Percentiles rank a stretch among this genome's conserved stretches.
Evolutionary conservation across 2,888 invertebrate genomes (phyloP).

Genomic region (Apodemia mormo): DNA sequence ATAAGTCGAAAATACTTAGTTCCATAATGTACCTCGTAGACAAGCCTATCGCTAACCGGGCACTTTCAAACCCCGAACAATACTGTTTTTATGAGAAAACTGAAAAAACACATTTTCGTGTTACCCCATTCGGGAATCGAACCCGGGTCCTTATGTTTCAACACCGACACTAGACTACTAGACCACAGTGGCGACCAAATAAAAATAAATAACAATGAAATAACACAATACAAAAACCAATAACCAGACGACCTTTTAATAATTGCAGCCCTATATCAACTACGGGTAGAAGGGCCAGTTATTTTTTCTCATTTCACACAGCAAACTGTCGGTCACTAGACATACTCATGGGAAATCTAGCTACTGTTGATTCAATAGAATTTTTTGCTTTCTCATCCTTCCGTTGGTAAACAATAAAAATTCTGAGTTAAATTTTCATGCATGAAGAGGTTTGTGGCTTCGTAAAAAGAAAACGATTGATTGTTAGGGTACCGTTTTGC

Average conservation of each 20-base stretch:
- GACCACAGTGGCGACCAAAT: no score
- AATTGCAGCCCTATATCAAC: neutral
- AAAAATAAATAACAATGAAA: no score
- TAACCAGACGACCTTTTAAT: conserved; percentile 2
- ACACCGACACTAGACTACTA: no score
- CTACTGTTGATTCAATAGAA: conserved; percentile 62
- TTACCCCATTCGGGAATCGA: no score
- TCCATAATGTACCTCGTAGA: no score
- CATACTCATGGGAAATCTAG: conserved; percentile 67
- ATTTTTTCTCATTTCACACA: conserved; percentile 51
- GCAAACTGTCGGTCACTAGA: conserved; percentile 57
- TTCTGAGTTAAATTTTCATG: conserved; percentile 42
- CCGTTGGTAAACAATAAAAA: conserved; percentile 57
- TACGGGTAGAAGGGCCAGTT: conserved; percentile 30
- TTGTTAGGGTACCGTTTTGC: conserved; percentile 2
- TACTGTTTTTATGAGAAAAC: no score
- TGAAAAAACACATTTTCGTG: no score
- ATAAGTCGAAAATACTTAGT: no score
- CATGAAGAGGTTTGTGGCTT: conserved; percentile 18
- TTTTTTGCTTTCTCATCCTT: conserved; percentile 54
- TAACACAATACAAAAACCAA: neutral
- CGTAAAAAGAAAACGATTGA: conserved; percentile 19
- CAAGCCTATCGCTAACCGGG: no score
- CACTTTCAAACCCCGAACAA: no score
- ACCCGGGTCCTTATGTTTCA: no score